phyloP scores from a whole-genome alignment of 2,797 vertebrate species.

The Sebastes minor region DNA sequence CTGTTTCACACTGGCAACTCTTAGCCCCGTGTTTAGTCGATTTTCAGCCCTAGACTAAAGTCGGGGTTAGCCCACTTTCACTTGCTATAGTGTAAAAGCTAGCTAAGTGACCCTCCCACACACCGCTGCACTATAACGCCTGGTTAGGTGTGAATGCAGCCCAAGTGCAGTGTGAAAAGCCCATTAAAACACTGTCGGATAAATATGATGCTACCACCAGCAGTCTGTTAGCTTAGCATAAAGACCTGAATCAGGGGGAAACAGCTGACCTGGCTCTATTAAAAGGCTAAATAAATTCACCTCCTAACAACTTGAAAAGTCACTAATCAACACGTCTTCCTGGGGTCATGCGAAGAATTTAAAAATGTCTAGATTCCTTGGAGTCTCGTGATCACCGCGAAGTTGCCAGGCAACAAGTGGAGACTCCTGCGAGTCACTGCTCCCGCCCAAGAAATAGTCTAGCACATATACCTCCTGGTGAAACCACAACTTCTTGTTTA shows the following conservation, averaged over 20 bases:
- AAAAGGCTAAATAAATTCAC: background rate
- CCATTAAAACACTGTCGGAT: background rate
- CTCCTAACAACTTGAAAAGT: background rate
- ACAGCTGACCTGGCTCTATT: background rate
- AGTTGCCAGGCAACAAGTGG: background rate
- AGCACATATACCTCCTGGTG: background rate
- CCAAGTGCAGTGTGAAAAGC: background rate
- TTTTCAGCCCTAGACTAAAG: background rate
- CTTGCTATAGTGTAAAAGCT: too few species aligned
- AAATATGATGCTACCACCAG: background rate
- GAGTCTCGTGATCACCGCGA: background rate
- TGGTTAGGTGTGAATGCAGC: background rate
- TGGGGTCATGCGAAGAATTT: background rate
- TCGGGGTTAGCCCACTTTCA: too few species aligned
- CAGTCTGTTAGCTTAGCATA: background rate
- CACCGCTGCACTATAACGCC: background rate
- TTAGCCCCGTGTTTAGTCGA: background rate
- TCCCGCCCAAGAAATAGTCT: background rate
- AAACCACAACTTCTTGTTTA: background rate
- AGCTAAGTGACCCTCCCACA: background rate
- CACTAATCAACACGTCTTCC: background rate
- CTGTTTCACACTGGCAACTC: background rate
- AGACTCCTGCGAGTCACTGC: background rate
- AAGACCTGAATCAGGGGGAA: background rate
- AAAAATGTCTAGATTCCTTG: background rate